Conservation (phyloP, 2,797 vertebrate species). For the Pseudocheirus occidentalis region DNA sequence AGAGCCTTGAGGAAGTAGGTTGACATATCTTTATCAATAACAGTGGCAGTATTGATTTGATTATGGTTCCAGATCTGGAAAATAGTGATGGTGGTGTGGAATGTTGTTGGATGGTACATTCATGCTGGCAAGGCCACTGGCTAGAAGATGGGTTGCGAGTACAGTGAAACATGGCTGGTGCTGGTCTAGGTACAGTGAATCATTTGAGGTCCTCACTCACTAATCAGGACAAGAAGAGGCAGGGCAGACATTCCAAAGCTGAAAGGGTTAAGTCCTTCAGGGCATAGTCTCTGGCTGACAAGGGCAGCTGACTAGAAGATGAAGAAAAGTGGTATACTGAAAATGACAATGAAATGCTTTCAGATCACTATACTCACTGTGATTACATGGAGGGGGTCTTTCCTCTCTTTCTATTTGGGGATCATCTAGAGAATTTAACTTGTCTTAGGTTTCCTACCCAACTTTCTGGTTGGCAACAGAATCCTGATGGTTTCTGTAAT, state of each 20-base stretch:
- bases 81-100: background rate
- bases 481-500: slow-evolving; percentile 62
- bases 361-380: background rate
- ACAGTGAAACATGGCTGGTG: background rate
- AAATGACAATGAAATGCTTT: slow-evolving; percentile 31
- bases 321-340: slow-evolving; percentile 40
- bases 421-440: slow-evolving; percentile 14
- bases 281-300: background rate
- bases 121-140: background rate
- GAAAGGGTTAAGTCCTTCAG: background rate
- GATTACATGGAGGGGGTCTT: background rate
- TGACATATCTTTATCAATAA: background rate
- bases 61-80: background rate
- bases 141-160: background rate
- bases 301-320: background rate
- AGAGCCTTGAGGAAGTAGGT: background rate
- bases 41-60: background rate
- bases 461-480: slow-evolving; percentile 56
- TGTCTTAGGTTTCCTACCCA: slow-evolving; percentile 41
- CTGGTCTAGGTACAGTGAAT: background rate
- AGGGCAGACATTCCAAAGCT: background rate
- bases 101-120: background rate
- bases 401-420: background rate
- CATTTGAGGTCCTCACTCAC: background rate
- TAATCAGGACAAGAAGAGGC: background rate